Conservation (phyloP, 2,113 vertebrate species). For the Dipodomys merriami region DNA sequence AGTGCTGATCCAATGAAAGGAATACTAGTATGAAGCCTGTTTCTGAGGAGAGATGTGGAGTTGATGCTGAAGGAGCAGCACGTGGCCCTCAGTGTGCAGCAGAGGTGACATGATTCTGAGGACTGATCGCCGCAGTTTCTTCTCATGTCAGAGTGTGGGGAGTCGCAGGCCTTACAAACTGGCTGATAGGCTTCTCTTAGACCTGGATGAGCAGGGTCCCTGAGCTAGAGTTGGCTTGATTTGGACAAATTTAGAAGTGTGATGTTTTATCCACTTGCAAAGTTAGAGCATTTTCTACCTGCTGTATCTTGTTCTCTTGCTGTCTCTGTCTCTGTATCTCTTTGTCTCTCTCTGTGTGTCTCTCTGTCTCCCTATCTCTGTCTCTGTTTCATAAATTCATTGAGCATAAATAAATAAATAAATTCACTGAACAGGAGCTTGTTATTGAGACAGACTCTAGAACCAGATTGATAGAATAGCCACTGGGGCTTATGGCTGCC, state of each 20-base stretch:
- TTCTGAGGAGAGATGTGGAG: not conserved
- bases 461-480: not conserved
- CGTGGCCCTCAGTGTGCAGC: not conserved
- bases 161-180: not conserved
- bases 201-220: not conserved
- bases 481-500: no score
- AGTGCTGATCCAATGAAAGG: not conserved
- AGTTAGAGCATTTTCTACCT: not conserved
- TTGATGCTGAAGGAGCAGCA: not conserved
- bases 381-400: no score
- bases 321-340: no score
- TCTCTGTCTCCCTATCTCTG: no score
- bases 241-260: not conserved
- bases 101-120: rapidly evolving
- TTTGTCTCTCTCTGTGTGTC: no score
- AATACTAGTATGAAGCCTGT: not conserved
- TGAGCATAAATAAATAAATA: not conserved
- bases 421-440: not conserved
- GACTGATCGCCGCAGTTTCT: rapidly evolving
- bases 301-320: not conserved
- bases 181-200: not conserved
- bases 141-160: rapidly evolving
- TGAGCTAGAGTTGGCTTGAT: not conserved
- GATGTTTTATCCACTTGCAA: not conserved
- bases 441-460: not conserved